Percentiles rank a stretch among this genome's conserved stretches.
These are phyloP conservation scores for Oophaga pumilio DNA, from an alignment of 2,113 vertebrate species.

Conservation along the genomic window DNA sequence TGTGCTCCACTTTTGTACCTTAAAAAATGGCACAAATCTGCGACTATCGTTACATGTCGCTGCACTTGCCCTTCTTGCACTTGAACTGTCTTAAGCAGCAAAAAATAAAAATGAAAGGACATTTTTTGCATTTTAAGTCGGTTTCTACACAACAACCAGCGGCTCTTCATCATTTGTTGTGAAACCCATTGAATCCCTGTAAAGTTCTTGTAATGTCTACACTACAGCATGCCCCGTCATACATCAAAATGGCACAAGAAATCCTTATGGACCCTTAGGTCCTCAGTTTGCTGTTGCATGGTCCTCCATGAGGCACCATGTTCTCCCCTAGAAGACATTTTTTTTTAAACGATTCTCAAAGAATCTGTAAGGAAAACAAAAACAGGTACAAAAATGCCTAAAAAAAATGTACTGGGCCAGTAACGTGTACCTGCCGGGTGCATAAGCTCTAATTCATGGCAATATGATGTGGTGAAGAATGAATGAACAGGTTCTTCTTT, in stretches of 20 bases:
- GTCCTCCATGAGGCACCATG: background rate
- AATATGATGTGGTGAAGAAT: too few relatives aligned
- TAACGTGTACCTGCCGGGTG: background rate
- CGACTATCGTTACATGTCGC: background rate
- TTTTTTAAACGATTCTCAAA: background rate
- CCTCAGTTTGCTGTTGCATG: background rate
- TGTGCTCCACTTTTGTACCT: slow-evolving; percentile 9
- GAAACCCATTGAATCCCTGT: background rate
- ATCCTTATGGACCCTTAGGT: background rate
- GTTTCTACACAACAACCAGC: background rate
- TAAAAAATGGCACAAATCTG: background rate
- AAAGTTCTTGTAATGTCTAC: background rate
- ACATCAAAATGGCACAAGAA: background rate
- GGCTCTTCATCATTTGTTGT: background rate
- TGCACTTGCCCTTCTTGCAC: background rate
- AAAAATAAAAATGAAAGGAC: background rate
- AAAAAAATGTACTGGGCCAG: background rate
- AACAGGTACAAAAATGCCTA: background rate
- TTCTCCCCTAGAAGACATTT: background rate
- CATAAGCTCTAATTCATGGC: background rate
- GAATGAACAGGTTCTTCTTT: background rate
- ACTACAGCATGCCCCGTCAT: background rate
- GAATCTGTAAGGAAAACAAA: background rate
- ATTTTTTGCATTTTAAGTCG: background rate
- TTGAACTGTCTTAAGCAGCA: background rate